Evolutionary conservation across 1,140 invertebrate species (phyloP).

Genomic region (Brachystomella parvula): DNA sequence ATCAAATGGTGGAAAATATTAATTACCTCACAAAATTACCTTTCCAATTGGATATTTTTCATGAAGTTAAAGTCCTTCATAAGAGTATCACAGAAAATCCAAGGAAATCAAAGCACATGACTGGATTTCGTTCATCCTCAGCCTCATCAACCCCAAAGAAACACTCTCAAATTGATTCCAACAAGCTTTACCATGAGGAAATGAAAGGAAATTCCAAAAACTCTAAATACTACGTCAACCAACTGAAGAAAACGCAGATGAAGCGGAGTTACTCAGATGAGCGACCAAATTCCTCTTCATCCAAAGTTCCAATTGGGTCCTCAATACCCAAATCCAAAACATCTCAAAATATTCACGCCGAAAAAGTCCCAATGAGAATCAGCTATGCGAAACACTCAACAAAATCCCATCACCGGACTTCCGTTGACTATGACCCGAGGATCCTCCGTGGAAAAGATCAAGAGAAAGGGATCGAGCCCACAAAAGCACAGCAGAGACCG

Average conservation of each 20-base stretch:
- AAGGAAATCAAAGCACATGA: conserved; percentile 53
- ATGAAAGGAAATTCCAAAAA: conserved; percentile 30
- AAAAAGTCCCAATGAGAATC: conserved; percentile 4
- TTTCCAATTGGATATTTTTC: conserved; percentile 65
- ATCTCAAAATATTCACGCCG: conserved; percentile 27
- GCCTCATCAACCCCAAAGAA: conserved; percentile 48
- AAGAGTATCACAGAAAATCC: conserved; percentile 63
- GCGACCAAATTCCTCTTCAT: conserved; percentile 26
- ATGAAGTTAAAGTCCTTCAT: conserved; percentile 67
- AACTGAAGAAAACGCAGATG: conserved; percentile 35
- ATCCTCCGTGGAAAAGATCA: conserved; percentile 1
- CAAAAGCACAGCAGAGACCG: conserved; percentile 18
- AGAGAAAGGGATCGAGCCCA: conserved; percentile 29
- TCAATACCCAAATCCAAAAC: conserved; percentile 37
- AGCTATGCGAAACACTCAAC: background rate
- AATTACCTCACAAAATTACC: conserved; percentile 66
- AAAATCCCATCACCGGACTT: conserved; percentile 14
- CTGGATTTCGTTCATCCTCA: conserved; percentile 44
- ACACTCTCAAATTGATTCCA: conserved; percentile 48
- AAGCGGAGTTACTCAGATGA: conserved; percentile 35
- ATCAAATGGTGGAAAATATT: conserved; percentile 62
- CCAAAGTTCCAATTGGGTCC: conserved; percentile 5
- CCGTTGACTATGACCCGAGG: background rate
- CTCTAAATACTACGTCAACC: conserved; percentile 36
- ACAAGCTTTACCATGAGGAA: conserved; percentile 20